phyloP scores from a whole-genome alignment of 2,113 vertebrate species.

The Xiphophorus couchianus region DNA sequence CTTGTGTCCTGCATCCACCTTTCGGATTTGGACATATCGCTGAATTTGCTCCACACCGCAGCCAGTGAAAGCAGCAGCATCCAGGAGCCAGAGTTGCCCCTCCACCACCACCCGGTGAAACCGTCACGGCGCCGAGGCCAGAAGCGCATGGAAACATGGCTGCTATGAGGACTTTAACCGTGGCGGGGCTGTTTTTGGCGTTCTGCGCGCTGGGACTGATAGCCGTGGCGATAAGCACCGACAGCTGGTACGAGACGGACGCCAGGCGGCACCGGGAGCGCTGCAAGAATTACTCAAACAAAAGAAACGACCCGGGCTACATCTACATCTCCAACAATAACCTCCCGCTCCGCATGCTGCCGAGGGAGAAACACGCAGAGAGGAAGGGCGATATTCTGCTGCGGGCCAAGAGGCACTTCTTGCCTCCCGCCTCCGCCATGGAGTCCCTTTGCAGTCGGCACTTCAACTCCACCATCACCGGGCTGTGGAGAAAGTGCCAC shows the following conservation, averaged over 20 bases:
- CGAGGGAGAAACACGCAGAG: conserved; percentile 66
- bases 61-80: conserved; percentile 55
- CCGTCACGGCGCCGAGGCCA: conserved; percentile 54
- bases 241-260: conserved; percentile 93
- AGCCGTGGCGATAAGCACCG: conserved; percentile 88
- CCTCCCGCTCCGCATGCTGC: conserved; percentile 86
- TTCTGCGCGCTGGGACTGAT: conserved; percentile 87
- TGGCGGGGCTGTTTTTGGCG: conserved; percentile 87
- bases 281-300: conserved; percentile 89
- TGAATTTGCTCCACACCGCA: conserved; percentile 50
- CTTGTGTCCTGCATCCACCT: conserved; percentile 19
- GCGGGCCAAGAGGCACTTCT: conserved; percentile 77
- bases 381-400: conserved; percentile 60
- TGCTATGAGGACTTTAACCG: conserved; percentile 89
- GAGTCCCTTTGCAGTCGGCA: conserved; percentile 89
- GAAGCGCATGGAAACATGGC: conserved; percentile 79
- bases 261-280: conserved; percentile 88
- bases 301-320: conserved; percentile 88
- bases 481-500: conserved; percentile 89
- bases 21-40: conserved; percentile 27
- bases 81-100: conserved; percentile 55
- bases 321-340: conserved; percentile 89
- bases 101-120: conserved; percentile 67
- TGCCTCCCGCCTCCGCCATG: conserved; percentile 79
- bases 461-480: conserved; percentile 89